Percentiles rank a stretch among this genome's conserved stretches.
Conservation (phyloP, 1,140 invertebrate species). For the Caenorhabditis briggsae region DNA sequence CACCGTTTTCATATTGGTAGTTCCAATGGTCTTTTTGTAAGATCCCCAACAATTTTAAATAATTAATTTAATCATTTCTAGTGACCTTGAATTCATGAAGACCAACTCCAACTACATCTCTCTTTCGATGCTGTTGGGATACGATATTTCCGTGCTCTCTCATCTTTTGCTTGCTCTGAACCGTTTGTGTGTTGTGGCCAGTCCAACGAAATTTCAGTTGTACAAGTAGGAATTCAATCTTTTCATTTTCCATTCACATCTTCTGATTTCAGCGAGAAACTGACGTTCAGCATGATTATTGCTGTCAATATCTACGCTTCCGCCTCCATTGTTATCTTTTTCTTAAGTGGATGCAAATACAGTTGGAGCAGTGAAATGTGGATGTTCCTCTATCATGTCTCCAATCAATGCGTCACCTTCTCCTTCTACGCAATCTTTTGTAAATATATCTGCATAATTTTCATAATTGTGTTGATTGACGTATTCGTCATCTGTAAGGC, state of each 20-base stretch:
- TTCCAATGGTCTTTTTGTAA: conserved; percentile 46
- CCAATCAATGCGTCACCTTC: conserved; percentile 38
- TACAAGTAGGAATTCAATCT: not conserved
- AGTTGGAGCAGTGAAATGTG: conserved; percentile 39
- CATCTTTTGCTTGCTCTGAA: conserved; percentile 28
- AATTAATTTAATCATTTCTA: not conserved
- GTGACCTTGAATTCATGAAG: conserved; percentile 7
- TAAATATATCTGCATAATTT: conserved; percentile 12
- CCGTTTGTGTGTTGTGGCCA: conserved; percentile 18
- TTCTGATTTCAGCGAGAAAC: conserved; percentile 9
- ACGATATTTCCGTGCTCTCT: conserved; percentile 7
- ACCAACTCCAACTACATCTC: conserved; percentile 25
- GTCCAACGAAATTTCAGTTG: not conserved
- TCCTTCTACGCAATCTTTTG: conserved; percentile 36
- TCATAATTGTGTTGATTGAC: conserved; percentile 25
- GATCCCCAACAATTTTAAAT: not conserved
- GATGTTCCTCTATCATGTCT: conserved; percentile 39
- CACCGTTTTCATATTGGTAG: conserved; percentile 1
- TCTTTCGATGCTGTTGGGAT: conserved; percentile 10
- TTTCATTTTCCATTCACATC: not conserved
- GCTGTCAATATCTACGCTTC: conserved; percentile 11
- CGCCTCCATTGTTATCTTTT: conserved; percentile 5
- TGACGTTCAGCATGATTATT: not conserved
- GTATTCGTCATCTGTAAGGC: conserved; percentile 28
- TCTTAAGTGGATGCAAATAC: conserved; percentile 27